These are phyloP conservation scores for Rhyacichthys aspro DNA, from an alignment of 2,797 vertebrate genomes.

Conservation along the genomic window DNA sequence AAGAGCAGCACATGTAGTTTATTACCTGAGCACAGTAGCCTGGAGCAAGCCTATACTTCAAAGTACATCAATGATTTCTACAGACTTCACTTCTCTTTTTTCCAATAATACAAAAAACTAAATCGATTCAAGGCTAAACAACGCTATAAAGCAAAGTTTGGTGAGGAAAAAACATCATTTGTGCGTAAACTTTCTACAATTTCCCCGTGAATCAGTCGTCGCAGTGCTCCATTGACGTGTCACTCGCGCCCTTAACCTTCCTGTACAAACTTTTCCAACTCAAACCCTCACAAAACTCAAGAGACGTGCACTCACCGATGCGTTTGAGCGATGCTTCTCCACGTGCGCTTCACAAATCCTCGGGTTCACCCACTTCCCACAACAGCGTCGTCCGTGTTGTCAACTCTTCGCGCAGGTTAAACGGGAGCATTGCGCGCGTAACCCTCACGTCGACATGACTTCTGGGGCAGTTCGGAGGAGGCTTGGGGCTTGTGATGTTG, in stretches of 20 bases:
- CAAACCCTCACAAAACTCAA: neutral
- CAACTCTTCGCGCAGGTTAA: slow-evolving; percentile 20
- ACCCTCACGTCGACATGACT: slow-evolving; percentile 46
- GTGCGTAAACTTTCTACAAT: slow-evolving; percentile 18
- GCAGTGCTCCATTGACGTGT: slow-evolving; percentile 5
- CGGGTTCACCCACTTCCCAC: slow-evolving; percentile 31
- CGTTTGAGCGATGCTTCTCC: slow-evolving; percentile 37
- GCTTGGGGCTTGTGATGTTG: neutral
- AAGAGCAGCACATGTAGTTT: neutral
- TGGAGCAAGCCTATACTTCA: neutral
- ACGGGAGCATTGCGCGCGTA: slow-evolving; percentile 50
- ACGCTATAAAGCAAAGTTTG: no score
- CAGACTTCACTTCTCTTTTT: no score
- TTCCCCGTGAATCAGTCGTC: slow-evolving; percentile 18
- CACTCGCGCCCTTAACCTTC: neutral
- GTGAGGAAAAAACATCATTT: neutral
- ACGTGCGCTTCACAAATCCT: slow-evolving; percentile 58
- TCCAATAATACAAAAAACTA: no score
- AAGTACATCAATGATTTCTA: no score
- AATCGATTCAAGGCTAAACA: no score
- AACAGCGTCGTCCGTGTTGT: slow-evolving; percentile 28
- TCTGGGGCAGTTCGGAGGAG: slow-evolving; percentile 2
- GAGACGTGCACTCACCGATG: slow-evolving; percentile 35
- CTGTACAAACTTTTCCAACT: neutral
- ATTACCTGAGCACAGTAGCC: neutral